Conservation (phyloP, 2,113 vertebrate genomes). For the Candoia aspera region DNA sequence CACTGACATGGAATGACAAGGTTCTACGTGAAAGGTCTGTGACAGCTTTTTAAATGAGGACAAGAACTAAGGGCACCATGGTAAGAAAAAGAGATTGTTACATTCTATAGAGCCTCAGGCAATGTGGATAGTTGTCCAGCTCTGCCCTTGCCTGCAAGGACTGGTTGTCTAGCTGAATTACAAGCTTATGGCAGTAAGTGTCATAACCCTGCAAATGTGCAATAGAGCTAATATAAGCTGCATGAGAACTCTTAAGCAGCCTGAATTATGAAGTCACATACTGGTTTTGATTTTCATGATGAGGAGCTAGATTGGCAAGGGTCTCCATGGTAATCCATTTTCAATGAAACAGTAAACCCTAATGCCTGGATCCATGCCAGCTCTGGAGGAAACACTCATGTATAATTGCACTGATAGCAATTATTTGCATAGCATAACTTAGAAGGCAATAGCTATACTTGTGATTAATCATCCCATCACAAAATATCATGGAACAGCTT, state of each 20-base stretch:
- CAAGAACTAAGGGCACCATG: background rate
- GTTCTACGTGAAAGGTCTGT: background rate
- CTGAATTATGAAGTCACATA: conserved; percentile 16
- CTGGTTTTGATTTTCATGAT: background rate
- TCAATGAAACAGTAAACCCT: background rate
- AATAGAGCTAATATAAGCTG: background rate
- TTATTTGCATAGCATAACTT: background rate
- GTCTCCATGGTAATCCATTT: background rate
- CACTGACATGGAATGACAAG: conserved; percentile 1
- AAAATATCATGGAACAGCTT: background rate
- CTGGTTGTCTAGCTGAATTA: background rate
- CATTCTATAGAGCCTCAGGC: background rate
- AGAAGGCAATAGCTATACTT: background rate
- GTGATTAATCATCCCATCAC: background rate
- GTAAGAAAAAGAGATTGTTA: fast-evolving
- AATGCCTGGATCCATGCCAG: background rate
- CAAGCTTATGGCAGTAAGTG: background rate
- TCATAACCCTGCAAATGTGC: background rate
- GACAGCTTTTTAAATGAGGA: background rate
- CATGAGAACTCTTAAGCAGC: conserved; percentile 8
- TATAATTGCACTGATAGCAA: background rate
- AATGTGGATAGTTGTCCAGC: background rate
- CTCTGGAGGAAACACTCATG: background rate
- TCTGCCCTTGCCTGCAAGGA: background rate
- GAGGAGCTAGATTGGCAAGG: background rate